Evolutionary conservation across 2,888 invertebrate species (phyloP).

Genomic region (Nephrotoma appendiculata): DNA sequence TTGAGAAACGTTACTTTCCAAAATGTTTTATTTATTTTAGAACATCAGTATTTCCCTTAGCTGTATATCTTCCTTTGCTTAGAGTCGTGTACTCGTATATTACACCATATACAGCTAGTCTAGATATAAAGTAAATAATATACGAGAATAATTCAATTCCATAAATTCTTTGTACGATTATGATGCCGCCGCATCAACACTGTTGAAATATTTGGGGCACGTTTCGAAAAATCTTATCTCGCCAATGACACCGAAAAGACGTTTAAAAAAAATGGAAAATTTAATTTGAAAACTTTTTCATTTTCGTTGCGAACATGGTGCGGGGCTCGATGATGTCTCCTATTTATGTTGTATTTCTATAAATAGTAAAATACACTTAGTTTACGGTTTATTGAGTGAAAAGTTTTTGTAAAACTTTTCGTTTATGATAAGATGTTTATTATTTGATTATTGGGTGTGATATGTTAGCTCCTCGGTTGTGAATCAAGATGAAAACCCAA

Average conservation of each 20-base stretch:
- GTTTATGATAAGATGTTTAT: not conserved
- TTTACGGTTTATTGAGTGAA: not conserved
- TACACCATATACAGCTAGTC: not conserved
- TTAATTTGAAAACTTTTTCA: not conserved
- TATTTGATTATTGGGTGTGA: not conserved
- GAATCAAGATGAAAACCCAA: too few relatives aligned
- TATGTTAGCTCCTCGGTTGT: too few relatives aligned
- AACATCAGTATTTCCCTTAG: not conserved
- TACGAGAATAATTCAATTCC: not conserved
- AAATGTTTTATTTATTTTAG: not conserved
- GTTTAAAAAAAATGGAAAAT: not conserved
- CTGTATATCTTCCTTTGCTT: not conserved
- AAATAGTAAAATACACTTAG: not conserved
- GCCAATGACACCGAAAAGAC: not conserved
- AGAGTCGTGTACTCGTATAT: too few relatives aligned
- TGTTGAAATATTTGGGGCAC: not conserved
- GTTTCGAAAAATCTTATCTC: not conserved
- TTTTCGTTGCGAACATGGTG: not conserved
- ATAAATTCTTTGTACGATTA: not conserved
- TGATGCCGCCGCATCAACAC: not conserved
- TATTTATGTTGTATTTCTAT: not conserved
- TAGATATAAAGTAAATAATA: not conserved
- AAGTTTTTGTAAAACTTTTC: not conserved
- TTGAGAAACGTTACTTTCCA: too few relatives aligned
- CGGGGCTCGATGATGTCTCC: not conserved